phyloP scores from a whole-genome alignment of 2,888 invertebrate species.

The Melanotus villosus region DNA sequence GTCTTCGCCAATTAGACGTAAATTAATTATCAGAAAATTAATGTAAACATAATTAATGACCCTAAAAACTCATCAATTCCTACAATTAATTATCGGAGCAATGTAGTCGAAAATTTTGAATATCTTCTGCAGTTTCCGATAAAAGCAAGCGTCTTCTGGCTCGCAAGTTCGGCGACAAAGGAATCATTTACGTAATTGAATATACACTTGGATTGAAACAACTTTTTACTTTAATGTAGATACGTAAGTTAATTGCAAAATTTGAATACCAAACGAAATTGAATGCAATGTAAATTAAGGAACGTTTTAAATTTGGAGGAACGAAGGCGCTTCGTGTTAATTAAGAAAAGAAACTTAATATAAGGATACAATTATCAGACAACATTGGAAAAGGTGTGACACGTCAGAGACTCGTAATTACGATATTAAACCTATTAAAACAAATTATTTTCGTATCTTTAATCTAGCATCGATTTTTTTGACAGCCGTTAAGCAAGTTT shows the following conservation, averaged over 20 bases:
- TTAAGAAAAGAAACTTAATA: slow-evolving; percentile 45
- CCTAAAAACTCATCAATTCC: slow-evolving; percentile 26
- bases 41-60: slow-evolving; percentile 33
- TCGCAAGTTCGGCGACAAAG: slow-evolving; percentile 31
- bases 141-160: slow-evolving; percentile 4
- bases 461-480: slow-evolving; percentile 44
- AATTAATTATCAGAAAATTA: slow-evolving; percentile 37
- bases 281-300: slow-evolving; percentile 45
- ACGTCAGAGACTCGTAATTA: slow-evolving; percentile 42
- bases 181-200: slow-evolving; percentile 46
- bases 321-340: slow-evolving; percentile 36
- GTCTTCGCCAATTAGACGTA: slow-evolving; percentile 26
- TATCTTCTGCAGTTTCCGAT: slow-evolving; percentile 1
- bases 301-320: slow-evolving; percentile 39
- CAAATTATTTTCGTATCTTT: slow-evolving; percentile 45
- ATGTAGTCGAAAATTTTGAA: slow-evolving; percentile 29
- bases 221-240: slow-evolving; percentile 42
- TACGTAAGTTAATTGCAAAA: slow-evolving; percentile 48
- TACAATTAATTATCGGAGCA: slow-evolving; percentile 28
- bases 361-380: slow-evolving; percentile 41
- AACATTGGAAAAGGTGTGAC: slow-evolving; percentile 44
- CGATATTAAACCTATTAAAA: slow-evolving; percentile 43
- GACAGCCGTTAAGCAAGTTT: slow-evolving; percentile 44
- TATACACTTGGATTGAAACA: slow-evolving; percentile 41
- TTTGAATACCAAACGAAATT: slow-evolving; percentile 50